A percentile compares a stretch with the other conserved stretches of the same genome.
Conservation (phyloP, 1,140 invertebrate genomes). For the Conopomorpha cramerella region DNA sequence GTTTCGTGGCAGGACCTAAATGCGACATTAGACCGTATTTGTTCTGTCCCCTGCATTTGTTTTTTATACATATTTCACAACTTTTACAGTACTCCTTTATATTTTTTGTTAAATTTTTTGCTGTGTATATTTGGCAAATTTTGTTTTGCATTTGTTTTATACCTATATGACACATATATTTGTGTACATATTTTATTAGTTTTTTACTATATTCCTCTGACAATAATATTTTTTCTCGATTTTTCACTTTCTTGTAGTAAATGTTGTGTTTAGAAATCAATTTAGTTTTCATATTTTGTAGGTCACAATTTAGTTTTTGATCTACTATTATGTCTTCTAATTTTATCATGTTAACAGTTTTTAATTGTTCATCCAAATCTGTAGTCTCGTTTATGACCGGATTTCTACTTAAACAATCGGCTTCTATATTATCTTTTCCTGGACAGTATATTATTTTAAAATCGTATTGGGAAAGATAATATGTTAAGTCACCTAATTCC, state of each 20-base stretch:
- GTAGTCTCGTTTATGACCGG: conserved; percentile 22
- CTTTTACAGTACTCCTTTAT: conserved; percentile 10
- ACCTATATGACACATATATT: conserved; percentile 10
- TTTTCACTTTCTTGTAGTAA: conserved; percentile 11
- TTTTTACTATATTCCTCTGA: conserved; percentile 11
- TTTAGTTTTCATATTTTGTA: conserved; percentile 13
- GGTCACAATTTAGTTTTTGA: conserved; percentile 20
- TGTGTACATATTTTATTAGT: conserved; percentile 8
- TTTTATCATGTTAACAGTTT: conserved; percentile 23
- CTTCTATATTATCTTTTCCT: conserved; percentile 7
- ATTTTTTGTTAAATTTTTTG: conserved; percentile 12
- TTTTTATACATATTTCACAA: conserved; percentile 14
- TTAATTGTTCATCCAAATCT: conserved; percentile 19
- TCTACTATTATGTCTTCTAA: conserved; percentile 21
- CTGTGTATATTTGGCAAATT: conserved; percentile 11
- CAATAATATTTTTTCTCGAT: conserved; percentile 12
- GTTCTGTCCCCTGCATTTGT: no score
- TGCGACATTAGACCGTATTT: conserved; percentile 16
- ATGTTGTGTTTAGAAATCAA: conserved; percentile 9
- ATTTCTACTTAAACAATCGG: conserved; percentile 30
- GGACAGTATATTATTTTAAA: conserved; percentile 7
- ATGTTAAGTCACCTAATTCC: conserved; percentile 5
- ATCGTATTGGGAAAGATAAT: no score
- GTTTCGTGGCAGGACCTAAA: conserved; percentile 18
- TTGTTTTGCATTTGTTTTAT: conserved; percentile 11